A percentile compares a stretch with the other conserved stretches of the same genome.
phyloP scores from a whole-genome alignment of 2,113 vertebrate genomes.

The Polyodon spathula region DNA sequence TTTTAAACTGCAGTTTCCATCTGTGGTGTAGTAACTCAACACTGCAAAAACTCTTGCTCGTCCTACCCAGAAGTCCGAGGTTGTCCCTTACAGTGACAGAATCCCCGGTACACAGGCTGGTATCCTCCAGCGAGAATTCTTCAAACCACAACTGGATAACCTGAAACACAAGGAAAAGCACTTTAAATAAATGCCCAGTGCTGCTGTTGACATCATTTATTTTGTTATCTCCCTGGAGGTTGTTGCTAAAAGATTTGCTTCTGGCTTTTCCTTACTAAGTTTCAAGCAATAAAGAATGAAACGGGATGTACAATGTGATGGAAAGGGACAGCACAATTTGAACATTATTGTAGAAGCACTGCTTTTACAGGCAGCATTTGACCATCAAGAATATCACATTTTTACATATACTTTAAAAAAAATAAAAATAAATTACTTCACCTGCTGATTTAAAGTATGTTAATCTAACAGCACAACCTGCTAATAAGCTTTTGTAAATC shows the following conservation, averaged over 20 bases:
- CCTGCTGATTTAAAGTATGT: too few relatives aligned
- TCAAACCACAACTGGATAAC: conserved; percentile 61
- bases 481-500: too few relatives aligned
- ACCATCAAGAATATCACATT: too few relatives aligned
- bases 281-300: too few relatives aligned
- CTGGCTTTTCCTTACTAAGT: too few relatives aligned
- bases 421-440: too few relatives aligned
- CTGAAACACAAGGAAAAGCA: conserved; percentile 35
- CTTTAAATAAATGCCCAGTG: background rate
- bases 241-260: conserved; percentile 1
- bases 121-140: conserved; percentile 53
- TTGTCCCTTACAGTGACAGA: conserved; percentile 48
- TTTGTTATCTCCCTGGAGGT: background rate
- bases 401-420: too few relatives aligned
- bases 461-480: too few relatives aligned
- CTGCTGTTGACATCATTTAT: background rate
- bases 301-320: background rate
- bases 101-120: conserved; percentile 42
- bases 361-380: too few relatives aligned
- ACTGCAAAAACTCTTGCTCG: background rate
- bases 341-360: background rate
- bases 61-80: conserved; percentile 47
- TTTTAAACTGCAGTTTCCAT: background rate
- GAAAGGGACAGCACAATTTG: background rate
- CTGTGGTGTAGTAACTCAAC: background rate